phyloP scores from a whole-genome alignment of 2,797 vertebrate genomes.

The Centropyge bicolor region DNA sequence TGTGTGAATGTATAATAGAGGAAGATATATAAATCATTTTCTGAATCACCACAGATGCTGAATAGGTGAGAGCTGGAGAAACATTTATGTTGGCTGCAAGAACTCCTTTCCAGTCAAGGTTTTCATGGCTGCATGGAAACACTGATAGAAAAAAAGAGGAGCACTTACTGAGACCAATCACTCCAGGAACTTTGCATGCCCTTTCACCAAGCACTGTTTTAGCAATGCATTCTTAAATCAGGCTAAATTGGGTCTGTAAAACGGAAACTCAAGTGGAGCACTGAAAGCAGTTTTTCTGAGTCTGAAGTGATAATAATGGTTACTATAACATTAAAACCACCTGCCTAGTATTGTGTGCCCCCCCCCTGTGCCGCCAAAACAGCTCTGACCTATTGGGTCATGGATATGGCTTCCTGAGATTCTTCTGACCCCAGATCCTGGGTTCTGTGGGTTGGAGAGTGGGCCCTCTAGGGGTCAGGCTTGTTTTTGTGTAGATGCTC shows the following conservation, averaged over 20 bases:
- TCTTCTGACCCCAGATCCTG: too few species aligned
- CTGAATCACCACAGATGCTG: constrained; percentile 56
- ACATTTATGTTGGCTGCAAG: constrained; percentile 75
- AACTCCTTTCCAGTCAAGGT: constrained; percentile 53
- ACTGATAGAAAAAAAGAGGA: constrained; percentile 45
- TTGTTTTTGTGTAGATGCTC: too few species aligned
- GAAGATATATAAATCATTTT: constrained; percentile 52
- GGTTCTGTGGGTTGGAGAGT: too few species aligned
- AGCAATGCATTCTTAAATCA: constrained; percentile 32
- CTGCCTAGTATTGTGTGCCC: too few species aligned
- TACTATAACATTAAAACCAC: not conserved
- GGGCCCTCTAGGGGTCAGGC: too few species aligned
- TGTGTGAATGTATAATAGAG: constrained; percentile 36
- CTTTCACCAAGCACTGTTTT: constrained; percentile 34
- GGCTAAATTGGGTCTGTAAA: not conserved
- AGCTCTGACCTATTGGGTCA: too few species aligned
- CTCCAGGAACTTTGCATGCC: constrained; percentile 41
- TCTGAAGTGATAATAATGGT: constrained; percentile 3
- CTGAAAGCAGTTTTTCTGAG: not conserved
- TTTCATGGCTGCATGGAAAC: constrained; percentile 63
- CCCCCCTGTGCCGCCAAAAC: too few species aligned
- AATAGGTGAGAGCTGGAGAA: constrained; percentile 65
- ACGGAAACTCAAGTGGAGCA: constrained; percentile 3
- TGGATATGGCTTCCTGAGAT: too few species aligned
- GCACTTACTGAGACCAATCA: constrained; percentile 49